phyloP scores from a whole-genome alignment of 2,888 invertebrate genomes.

The Enoplolaimus lenunculus region DNA sequence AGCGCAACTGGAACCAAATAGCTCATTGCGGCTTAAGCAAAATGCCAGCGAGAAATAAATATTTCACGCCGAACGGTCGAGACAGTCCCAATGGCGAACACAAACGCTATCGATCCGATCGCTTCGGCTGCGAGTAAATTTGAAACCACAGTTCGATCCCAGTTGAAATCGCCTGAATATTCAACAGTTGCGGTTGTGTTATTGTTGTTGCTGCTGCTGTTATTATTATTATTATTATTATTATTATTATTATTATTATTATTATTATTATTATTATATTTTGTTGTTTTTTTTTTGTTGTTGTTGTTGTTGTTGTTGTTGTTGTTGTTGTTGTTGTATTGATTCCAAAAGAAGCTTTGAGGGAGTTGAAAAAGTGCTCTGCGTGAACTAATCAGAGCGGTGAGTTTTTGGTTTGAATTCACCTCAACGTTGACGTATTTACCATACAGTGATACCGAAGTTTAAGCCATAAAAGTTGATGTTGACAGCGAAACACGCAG shows the following conservation, averaged over 20 bases:
- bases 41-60: not conserved
- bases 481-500: not conserved
- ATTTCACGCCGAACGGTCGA: not conserved
- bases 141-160: not conserved
- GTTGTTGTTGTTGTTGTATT: too few species aligned
- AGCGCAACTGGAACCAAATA: not conserved
- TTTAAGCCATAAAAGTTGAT: not conserved
- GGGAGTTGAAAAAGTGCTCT: too few species aligned
- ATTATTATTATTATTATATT: too few species aligned
- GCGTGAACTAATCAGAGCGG: not conserved
- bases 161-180: not conserved
- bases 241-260: too few species aligned
- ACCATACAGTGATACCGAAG: conserved; percentile 14
- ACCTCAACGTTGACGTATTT: not conserved
- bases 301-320: too few species aligned
- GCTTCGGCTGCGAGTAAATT: conserved; percentile 8
- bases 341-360: not conserved
- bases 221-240: too few species aligned
- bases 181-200: not conserved
- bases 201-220: not conserved
- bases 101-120: conserved; percentile 3
- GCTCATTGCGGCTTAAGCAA: not conserved
- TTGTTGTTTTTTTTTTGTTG: too few species aligned
- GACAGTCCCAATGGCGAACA: not conserved
- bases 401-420: too few species aligned